Evolutionary conservation across 2,797 vertebrate species (phyloP).

Genomic region (Apogon hyalosoma): DNA sequence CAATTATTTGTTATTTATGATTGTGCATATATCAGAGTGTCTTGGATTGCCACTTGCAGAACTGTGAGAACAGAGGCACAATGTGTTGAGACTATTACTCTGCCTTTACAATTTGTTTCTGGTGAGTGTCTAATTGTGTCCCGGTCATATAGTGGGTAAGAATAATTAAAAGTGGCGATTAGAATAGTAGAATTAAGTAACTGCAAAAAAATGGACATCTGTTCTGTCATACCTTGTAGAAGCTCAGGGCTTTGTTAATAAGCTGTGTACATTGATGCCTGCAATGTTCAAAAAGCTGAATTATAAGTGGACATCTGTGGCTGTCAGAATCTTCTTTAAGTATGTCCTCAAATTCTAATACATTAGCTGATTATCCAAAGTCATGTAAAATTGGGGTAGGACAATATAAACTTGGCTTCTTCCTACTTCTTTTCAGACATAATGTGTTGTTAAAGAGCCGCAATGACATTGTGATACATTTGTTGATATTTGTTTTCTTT

Average conservation of each 20-base stretch:
- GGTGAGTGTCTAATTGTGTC: constrained; percentile 11
- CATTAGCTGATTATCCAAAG: no score
- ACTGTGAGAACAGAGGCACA: no score
- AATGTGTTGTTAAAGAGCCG: no score
- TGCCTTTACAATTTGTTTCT: constrained; percentile 17
- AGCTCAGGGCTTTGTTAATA: constrained; percentile 21
- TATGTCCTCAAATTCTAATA: neutral
- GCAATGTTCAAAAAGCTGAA: constrained; percentile 4
- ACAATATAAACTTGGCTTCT: no score
- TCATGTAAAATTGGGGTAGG: no score
- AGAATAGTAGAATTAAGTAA: constrained; percentile 1
- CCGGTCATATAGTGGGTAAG: neutral
- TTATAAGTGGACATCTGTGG: constrained; percentile 26
- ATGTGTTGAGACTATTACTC: constrained; percentile 2
- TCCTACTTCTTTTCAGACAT: no score
- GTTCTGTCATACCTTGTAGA: constrained; percentile 15
- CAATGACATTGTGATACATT: no score
- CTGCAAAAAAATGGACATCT: constrained; percentile 18
- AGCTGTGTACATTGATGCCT: neutral
- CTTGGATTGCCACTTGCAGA: neutral
- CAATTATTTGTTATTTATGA: no score
- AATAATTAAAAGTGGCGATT: neutral
- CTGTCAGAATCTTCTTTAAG: constrained; percentile 5
- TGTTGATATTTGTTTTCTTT: no score
- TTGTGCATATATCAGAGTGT: constrained; percentile 18